Base-by-base conservation (phyloP, 2,888 invertebrate genomes). In the Chironomus riparius region DNA sequence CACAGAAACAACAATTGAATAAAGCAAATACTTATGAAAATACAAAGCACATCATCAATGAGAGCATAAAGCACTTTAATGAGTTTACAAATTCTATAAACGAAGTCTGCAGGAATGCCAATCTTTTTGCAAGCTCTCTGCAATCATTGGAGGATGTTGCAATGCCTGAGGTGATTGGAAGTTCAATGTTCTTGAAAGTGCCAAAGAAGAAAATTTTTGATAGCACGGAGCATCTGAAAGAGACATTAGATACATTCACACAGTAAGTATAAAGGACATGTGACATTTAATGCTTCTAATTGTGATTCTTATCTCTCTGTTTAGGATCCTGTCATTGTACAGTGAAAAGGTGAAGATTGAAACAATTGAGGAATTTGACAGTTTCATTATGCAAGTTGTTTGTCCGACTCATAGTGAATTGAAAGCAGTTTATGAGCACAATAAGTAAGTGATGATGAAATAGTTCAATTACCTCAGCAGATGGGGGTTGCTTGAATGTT, bases 301-400 rank as follows among this genome's bases (percentile, higher is more conserved):
- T 38, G 38, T 10, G 10, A 10, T 10, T 38, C 0, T 38, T 38
- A 38, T 38, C 38, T 10, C 38, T 10, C 38, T 7, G 2, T 38
- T 38, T 10, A 71, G 71, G n/a, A 56, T 71, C 15, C 7, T 71
- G 18, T 21, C 47, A 5, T 3, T 28, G 15, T 56, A 24, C n/a
- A 21, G 28, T 10, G 56, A 56, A 2, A 50, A 22, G 24, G 24
- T 71, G 2, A 71, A 24, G 28, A n/a, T 6, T 7, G 71, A 71
- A 28, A 47, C 71, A 56, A 50, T 56, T 15, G n/a, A 71, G 18
- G 47, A 24, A 3, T 71, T 71, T 56, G 71, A 71, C n/a, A 56
- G 56, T 28, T 71, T 71, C 13, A 71, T 71, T 13, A 18, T 71
- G 21, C 71, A 71, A 28, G 71, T 47, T 22, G 18, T 71, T 50